Evolutionary conservation across 2,888 invertebrate genomes (phyloP).

Genomic region (Actias luna): DNA sequence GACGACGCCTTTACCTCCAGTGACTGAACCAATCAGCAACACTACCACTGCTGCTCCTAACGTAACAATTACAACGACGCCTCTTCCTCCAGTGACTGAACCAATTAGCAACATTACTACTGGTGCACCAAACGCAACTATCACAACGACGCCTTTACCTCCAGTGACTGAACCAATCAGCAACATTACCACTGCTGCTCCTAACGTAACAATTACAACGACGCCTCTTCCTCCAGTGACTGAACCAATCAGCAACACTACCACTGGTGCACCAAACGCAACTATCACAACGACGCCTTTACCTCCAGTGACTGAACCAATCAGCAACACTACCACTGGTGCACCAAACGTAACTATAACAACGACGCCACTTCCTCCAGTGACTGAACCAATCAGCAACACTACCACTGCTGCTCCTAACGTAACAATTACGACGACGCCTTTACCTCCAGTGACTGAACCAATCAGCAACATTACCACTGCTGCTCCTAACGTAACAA

Average conservation of each 20-base stretch:
- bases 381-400: constrained; percentile 1
- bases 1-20: background rate
- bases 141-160: too few relatives aligned
- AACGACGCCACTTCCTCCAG: background rate
- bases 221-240: background rate
- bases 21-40: too few relatives aligned
- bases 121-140: too few relatives aligned
- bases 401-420: background rate
- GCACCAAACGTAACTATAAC: background rate
- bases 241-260: background rate
- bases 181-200: background rate
- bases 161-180: background rate
- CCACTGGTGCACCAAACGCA: background rate
- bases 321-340: background rate
- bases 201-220: background rate
- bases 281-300: background rate
- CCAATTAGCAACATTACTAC: too few relatives aligned
- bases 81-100: background rate
- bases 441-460: background rate
- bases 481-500: background rate
- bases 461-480: constrained; percentile 1
- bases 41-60: too few relatives aligned
- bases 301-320: background rate
- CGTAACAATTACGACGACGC: background rate
- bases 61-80: too few relatives aligned